A percentile compares a stretch with the other conserved stretches of the same genome.
Evolutionary conservation across 1,140 invertebrate genomes (phyloP).

Genomic region (Portunus trituberculatus): DNA sequence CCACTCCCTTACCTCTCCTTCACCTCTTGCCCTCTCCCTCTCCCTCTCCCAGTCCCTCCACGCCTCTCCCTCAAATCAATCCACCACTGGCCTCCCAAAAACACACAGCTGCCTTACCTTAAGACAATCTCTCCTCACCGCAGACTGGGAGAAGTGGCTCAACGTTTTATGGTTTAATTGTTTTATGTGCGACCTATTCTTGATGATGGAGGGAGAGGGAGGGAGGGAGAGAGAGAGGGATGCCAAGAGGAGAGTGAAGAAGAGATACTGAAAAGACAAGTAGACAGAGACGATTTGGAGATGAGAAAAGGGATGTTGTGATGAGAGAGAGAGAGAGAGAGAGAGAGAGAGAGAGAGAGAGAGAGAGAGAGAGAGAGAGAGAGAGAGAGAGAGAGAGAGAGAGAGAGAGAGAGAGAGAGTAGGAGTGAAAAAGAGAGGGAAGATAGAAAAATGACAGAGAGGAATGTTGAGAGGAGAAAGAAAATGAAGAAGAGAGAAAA

Average conservation of each 20-base stretch:
- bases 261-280: background rate
- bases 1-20: too few relatives aligned
- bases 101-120: conserved; percentile 51
- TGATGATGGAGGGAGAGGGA: conserved; percentile 3
- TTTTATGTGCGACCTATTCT: conserved; percentile 52
- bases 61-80: conserved; percentile 35
- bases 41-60: background rate
- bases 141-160: conserved; percentile 24
- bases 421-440: background rate
- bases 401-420: too few relatives aligned
- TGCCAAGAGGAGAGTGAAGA: background rate
- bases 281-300: too few relatives aligned
- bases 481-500: too few relatives aligned
- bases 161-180: conserved; percentile 60
- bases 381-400: too few relatives aligned
- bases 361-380: too few relatives aligned
- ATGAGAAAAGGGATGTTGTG: background rate
- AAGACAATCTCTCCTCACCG: conserved; percentile 60
- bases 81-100: conserved; percentile 51
- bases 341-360: too few relatives aligned
- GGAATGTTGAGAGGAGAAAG: too few relatives aligned
- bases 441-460: too few relatives aligned
- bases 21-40: background rate
- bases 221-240: background rate
- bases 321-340: too few relatives aligned